Conservation (phyloP, 2,797 vertebrate genomes). For the Propithecus perrieri region DNA sequence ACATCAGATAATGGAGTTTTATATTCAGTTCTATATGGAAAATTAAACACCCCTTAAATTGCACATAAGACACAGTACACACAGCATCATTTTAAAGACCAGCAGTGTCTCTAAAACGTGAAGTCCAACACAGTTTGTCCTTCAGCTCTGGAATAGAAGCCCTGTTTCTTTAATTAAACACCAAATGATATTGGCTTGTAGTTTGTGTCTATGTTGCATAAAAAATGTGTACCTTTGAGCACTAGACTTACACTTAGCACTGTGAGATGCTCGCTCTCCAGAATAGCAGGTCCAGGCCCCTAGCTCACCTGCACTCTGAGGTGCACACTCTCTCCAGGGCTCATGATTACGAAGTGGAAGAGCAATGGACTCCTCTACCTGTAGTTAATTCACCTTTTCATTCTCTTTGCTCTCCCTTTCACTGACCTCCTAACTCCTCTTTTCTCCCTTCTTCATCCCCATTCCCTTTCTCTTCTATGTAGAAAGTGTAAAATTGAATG, state of each 20-base stretch:
- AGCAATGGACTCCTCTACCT: neutral
- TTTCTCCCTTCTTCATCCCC: neutral
- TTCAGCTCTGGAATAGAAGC: neutral
- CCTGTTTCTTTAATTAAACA: neutral
- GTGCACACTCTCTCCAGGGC: rapidly evolving
- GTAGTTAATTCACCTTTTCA: neutral
- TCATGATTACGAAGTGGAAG: neutral
- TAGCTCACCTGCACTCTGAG: neutral
- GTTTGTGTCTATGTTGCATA: neutral
- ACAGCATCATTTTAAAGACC: neutral
- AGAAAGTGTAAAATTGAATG: conserved; percentile 55
- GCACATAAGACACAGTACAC: neutral
- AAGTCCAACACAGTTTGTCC: neutral
- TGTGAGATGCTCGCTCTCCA: neutral
- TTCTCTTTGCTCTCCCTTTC: neutral
- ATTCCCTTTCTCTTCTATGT: neutral
- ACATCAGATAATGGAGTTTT: neutral
- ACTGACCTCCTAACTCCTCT: neutral
- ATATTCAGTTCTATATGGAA: neutral
- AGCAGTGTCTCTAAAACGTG: neutral
- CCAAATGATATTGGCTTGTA: neutral
- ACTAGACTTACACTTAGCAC: neutral
- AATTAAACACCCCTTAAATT: neutral
- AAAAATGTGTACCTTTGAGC: neutral
- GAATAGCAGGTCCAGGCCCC: neutral